Base-by-base conservation (phyloP, 92 coral and sea anemone genomes). In the Hydrozoanthus gracilis region DNA sequence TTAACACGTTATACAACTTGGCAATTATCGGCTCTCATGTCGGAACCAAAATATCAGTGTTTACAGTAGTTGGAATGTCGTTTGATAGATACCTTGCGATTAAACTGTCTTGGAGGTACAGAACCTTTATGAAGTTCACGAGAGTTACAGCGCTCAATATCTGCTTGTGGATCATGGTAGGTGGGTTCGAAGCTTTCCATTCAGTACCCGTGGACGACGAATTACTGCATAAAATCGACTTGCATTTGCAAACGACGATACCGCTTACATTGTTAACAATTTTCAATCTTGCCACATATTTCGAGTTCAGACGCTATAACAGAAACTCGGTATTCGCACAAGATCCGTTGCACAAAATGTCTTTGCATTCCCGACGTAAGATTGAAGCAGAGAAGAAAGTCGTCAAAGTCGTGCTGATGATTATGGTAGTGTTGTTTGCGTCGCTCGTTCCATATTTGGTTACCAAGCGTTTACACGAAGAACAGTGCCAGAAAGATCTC, bases 221-320 rank as follows among this genome's bases (percentile, higher is more conserved):
- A 62, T 48, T 79, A 7, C 76, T 93, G 45, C 92, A 91, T 50
- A 39, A 60, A 5, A 61, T 91, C 2, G 96, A 93, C 58, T 71
- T 93, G 17, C 96, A 93, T 61, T 55, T 91, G 44, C 96, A 93
- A 71, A 91, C 96, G 0, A 91, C 96, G 3, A 46, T 89, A 44
- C 96, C 96, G 3, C 17, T 93, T 46, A 56, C 77, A 0, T 73
- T 86, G 13, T 45, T 91, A 16, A 54, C 89, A 14, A 52, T 72
- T 20, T 78, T 83, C 39, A 86, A 86, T 50, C 18, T 84, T 14
- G 94, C 96, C 5, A 89, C 96, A 3, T 93, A 86, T 82, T 27
- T 88, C 4, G 88, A 82, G 52, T 91, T 93, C 76, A 90, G 91
- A 20, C 93, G 87, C 20, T 80, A 93, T 70, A 86, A 89, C 17